Percentiles rank a stretch among this genome's conserved stretches.
Evolutionary conservation across 1,140 invertebrate genomes (phyloP).

Genomic region (honey bee (Apis mellifera)): Amel_HAv3.1 CM009936.2:370501-371000

Average conservation of each 20-base stretch:
- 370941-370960: not conserved
- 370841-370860: not conserved
- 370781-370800: conserved; percentile 7
- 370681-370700: no score
- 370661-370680: no score
- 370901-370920: not conserved
- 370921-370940: not conserved
- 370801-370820: conserved; percentile 20
- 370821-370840: not conserved
- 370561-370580: no score
- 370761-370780: conserved; percentile 9
- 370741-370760: not conserved
- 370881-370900: conserved; percentile 4
- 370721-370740: no score
- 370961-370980: conserved; percentile 26
- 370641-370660: no score
- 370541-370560: no score
- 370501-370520: no score
- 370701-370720: no score
- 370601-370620: no score
- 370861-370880: not conserved
- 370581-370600: no score
- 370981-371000: conserved; percentile 61
- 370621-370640: no score
- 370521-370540: no score